Evolutionary conservation across 2,113 vertebrate species (phyloP).

Genomic region (Parotia lawesii): DNA sequence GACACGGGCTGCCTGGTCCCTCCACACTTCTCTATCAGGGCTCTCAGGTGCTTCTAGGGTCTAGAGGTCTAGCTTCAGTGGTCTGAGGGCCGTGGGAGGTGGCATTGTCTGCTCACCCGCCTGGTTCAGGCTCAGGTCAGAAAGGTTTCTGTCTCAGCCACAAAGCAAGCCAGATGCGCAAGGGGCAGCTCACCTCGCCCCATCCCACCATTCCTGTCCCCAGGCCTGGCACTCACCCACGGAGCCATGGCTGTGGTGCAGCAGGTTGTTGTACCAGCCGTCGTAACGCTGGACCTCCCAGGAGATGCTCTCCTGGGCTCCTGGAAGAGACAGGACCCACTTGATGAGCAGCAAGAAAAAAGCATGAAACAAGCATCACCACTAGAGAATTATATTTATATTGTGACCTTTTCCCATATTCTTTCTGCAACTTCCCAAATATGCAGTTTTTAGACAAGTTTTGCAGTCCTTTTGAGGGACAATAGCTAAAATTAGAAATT

Average conservation of each 20-base stretch:
- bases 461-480: neutral
- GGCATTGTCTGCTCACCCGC: neutral
- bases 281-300: conserved; percentile 94
- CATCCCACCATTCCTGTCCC: neutral
- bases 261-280: conserved; percentile 96
- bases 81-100: neutral
- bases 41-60: neutral
- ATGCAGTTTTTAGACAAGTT: neutral
- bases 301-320: conserved; percentile 30
- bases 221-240: conserved; percentile 72
- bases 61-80: too few relatives aligned
- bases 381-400: neutral
- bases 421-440: neutral
- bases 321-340: conserved; percentile 60
- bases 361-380: neutral
- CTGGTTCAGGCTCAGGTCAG: neutral
- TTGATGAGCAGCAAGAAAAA: neutral
- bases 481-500: neutral
- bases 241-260: conserved; percentile 75
- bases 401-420: neutral
- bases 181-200: rapidly evolving
- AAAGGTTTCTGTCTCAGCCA: neutral
- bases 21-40: neutral
- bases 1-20: neutral
- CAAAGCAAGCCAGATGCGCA: neutral